Evolutionary conservation across 1,140 invertebrate genomes (phyloP).

Genomic region (Micrasema minimum): DNA sequence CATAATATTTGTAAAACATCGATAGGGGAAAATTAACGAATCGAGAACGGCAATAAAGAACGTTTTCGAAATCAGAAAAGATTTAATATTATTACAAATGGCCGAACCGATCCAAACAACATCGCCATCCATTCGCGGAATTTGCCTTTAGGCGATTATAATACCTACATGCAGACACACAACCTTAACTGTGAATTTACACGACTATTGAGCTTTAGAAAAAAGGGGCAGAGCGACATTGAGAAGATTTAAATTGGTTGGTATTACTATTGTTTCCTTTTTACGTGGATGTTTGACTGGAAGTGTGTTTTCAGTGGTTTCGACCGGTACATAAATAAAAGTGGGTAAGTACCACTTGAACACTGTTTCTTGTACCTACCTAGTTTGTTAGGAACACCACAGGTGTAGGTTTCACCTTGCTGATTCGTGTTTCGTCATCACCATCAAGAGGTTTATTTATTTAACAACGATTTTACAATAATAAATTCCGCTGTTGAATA

Average conservation of each 20-base stretch:
- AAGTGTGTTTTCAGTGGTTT: too few species aligned
- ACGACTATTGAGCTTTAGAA: not conserved
- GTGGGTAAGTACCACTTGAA: not conserved
- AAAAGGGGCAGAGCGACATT: too few species aligned
- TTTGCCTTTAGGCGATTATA: not conserved
- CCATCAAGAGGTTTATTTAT: too few species aligned
- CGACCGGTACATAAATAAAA: not conserved
- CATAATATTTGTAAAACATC: too few species aligned
- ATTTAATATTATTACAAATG: not conserved
- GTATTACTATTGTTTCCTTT: too few species aligned
- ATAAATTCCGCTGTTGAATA: too few species aligned
- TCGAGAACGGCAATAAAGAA: not conserved
- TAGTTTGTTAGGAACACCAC: not conserved
- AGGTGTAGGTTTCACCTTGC: constrained; percentile 26
- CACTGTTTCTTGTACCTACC: not conserved
- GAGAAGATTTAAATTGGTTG: too few species aligned
- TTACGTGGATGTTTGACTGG: too few species aligned
- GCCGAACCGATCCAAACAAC: not conserved
- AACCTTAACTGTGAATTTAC: constrained; percentile 5
- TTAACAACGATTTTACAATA: too few species aligned
- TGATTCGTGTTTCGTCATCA: constrained; percentile 7
- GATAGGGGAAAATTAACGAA: too few species aligned
- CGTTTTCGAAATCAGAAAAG: constrained; percentile 4
- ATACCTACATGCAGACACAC: not conserved
- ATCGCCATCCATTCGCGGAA: not conserved